phyloP scores from a whole-genome alignment of 1,140 invertebrate genomes.

The Neodiprion fabricii region DNA sequence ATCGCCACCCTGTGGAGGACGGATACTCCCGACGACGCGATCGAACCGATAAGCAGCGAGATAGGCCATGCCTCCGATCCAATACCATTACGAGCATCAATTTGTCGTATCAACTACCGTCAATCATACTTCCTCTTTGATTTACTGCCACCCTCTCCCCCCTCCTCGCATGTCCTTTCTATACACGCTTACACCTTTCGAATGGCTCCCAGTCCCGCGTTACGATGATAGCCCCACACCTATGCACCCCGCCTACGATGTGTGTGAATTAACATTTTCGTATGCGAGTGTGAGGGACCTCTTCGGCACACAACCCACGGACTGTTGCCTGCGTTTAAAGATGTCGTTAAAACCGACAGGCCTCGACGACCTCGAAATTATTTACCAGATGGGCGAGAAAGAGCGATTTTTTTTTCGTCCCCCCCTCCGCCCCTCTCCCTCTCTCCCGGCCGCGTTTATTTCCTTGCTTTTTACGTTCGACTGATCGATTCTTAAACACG shows the following conservation, averaged over 20 bases:
- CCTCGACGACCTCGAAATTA: too few relatives aligned
- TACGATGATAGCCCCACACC: background rate
- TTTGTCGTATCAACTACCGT: conserved; percentile 1
- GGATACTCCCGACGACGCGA: background rate
- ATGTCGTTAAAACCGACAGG: too few relatives aligned
- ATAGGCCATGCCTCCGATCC: background rate
- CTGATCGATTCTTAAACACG: too few relatives aligned
- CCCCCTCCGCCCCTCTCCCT: too few relatives aligned
- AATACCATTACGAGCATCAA: background rate
- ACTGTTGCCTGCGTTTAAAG: background rate
- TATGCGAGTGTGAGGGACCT: background rate
- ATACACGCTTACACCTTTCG: background rate
- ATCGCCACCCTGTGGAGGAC: background rate
- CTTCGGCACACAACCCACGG: background rate
- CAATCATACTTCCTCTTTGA: background rate
- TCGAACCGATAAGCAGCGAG: background rate
- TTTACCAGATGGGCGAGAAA: too few relatives aligned
- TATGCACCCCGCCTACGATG: too few relatives aligned
- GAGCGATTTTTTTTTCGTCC: too few relatives aligned
- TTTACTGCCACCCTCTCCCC: background rate
- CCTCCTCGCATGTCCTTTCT: background rate
- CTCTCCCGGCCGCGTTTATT: too few relatives aligned
- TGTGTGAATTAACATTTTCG: too few relatives aligned
- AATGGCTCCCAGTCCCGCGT: background rate
- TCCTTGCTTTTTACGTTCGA: too few relatives aligned